Base-by-base conservation (phyloP, 2,888 invertebrate species). In the Colletes collaris region DNA sequence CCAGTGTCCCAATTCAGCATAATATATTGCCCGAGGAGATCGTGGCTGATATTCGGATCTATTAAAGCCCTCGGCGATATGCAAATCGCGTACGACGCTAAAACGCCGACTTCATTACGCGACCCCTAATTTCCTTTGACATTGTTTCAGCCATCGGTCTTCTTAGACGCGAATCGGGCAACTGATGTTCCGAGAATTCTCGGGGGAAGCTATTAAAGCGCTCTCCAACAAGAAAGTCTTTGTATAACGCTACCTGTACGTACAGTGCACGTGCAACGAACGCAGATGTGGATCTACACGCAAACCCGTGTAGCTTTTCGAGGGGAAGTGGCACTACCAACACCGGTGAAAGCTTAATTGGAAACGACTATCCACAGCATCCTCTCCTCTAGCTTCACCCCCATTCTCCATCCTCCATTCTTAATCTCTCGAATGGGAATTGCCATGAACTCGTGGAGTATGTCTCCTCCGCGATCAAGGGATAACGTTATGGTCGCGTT, bases 401-500 rank as follows among this genome's bases (percentile, higher is more conserved):
- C 62, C 55, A 77, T 59, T 7, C 27, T 44, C 5, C 19, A 19
- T 3, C 19, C 19, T 19, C 60, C 59, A 80, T 83, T 86, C 86
- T 87, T 88, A 85, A 85, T 88, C 88, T 82, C 77, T 59, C 59
- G 65, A 73, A 85, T 80, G 84, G 82, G 78, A 86, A 86, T 85
- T 84, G 78, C 83, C 73, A 27, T 53, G 70, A 77, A 44, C 75
- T 53, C 62, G 49, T 56, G 16, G 35, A 73, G 68, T 16, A 78
- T 65, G 79, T 65, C 73, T 56, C 62, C 49, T 50, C 75, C 19
- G 55, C 66, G 77, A 76, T 76, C 72, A 35, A 3, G 55, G 72
- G 81, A 70, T 75, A 79, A 78, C 69, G 76, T 76, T 73, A 69
- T 13, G 67, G 69, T 49, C 58, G 46, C 46, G 53, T 75, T 52